phyloP scores from a whole-genome alignment of 2,797 vertebrate genomes.

The Botia kubotai region DNA sequence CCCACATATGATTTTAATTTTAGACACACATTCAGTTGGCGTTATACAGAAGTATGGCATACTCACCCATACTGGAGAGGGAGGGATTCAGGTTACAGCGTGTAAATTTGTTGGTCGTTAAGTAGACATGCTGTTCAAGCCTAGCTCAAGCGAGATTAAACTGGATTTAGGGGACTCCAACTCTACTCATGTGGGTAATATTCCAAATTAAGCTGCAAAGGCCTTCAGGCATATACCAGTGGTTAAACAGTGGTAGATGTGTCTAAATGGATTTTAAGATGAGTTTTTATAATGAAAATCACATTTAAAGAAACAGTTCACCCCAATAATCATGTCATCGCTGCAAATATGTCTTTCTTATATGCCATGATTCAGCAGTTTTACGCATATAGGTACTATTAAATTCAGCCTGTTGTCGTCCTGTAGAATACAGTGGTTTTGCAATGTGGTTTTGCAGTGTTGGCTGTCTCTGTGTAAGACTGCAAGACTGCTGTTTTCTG shows the following conservation, averaged over 20 bases:
- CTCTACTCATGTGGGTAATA: slow-evolving; percentile 29
- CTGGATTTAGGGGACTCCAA: slow-evolving; percentile 58
- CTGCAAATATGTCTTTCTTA: not conserved
- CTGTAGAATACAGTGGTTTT: not conserved
- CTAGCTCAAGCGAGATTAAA: slow-evolving; percentile 64
- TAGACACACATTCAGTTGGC: not conserved
- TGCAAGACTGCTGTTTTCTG: not conserved
- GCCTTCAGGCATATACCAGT: slow-evolving; percentile 7
- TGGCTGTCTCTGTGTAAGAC: not conserved
- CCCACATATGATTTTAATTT: slow-evolving; percentile 10
- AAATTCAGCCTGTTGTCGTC: not conserved
- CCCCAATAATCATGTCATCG: not conserved
- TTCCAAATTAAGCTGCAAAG: not conserved
- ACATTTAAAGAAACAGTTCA: not conserved
- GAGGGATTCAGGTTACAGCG: slow-evolving; percentile 58
- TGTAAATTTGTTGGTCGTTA: slow-evolving; percentile 67
- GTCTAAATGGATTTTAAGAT: not conserved
- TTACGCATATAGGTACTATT: not conserved
- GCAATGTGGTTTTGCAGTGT: not conserved
- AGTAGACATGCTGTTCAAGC: slow-evolving; percentile 52
- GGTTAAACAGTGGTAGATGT: not conserved
- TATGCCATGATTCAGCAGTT: not conserved
- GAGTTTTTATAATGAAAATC: not conserved
- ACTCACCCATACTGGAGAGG: not conserved
- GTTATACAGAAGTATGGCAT: slow-evolving; percentile 1